Conservation (phyloP, 2,113 vertebrate genomes). For the Vanacampus margaritifer region DNA sequence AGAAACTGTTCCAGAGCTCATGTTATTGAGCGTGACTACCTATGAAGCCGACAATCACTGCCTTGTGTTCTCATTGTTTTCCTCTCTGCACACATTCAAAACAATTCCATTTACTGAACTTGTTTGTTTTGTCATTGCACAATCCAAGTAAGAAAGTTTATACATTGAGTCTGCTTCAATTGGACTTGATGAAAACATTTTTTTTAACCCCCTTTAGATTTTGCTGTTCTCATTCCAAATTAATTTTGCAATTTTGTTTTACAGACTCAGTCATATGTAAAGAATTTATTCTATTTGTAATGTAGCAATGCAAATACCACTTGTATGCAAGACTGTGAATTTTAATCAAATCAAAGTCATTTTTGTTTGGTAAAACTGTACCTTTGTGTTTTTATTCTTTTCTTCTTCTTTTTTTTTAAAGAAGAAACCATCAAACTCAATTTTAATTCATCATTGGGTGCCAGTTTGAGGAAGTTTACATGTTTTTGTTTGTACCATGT, state of each 20-base stretch:
- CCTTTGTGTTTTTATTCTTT: constrained; percentile 26
- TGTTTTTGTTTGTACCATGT: constrained; percentile 64
- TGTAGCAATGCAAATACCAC: constrained; percentile 58
- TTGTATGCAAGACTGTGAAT: constrained; percentile 81
- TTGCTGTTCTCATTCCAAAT: not conserved
- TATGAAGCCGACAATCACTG: constrained; percentile 79
- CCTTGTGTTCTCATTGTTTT: constrained; percentile 22
- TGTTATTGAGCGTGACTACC: constrained; percentile 56
- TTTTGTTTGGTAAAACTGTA: constrained; percentile 38
- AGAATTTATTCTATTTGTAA: constrained; percentile 26
- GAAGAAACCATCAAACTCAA: constrained; percentile 51
- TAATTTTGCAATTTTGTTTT: not conserved
- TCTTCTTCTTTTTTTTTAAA: constrained; percentile 35
- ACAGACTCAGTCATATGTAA: constrained; percentile 11
- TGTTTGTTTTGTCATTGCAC: not conserved
- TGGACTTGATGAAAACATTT: not conserved
- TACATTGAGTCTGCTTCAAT: not conserved
- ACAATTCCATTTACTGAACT: no score
- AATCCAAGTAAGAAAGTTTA: not conserved
- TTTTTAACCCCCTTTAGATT: not conserved
- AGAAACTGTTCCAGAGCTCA: constrained; percentile 42
- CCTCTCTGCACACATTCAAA: constrained; percentile 5
- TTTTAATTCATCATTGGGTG: constrained; percentile 3
- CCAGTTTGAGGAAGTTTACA: constrained; percentile 62
- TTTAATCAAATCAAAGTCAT: constrained; percentile 48